These are phyloP conservation scores for Stomatorhinus ivindoensis DNA, from an alignment of 2,113 vertebrate genomes.

Conservation along the genomic window DNA sequence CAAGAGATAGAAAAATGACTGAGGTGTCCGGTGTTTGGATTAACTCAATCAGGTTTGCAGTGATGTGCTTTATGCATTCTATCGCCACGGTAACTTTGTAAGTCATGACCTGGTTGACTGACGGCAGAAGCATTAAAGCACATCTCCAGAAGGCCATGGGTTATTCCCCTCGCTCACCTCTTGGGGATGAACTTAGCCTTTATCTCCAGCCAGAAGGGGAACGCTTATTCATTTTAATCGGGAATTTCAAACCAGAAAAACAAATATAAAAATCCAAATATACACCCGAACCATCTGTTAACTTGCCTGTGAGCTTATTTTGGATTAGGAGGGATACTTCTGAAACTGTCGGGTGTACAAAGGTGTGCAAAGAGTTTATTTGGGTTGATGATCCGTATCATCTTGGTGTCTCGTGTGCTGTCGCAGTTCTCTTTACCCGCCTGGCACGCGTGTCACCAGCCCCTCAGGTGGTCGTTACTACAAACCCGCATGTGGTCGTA, in stretches of 20 bases:
- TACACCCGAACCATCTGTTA: neutral
- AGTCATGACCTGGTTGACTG: neutral
- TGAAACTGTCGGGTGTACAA: neutral
- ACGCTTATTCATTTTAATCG: neutral
- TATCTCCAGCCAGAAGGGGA: neutral
- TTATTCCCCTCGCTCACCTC: neutral
- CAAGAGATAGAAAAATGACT: neutral
- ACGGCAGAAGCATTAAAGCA: neutral
- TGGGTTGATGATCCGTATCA: neutral
- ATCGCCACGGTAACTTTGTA: neutral
- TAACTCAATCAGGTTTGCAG: neutral
- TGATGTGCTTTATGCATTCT: neutral
- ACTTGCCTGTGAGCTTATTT: neutral
- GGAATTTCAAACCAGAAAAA: neutral
- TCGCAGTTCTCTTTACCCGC: no score
- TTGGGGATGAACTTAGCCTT: neutral
- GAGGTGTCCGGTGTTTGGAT: neutral
- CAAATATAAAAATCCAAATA: neutral
- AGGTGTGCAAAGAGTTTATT: neutral
- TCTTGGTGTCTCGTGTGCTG: neutral
- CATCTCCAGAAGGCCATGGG: constrained; percentile 7
- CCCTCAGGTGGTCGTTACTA: neutral
- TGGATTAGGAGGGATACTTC: neutral
- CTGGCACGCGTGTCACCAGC: neutral
- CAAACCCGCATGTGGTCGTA: neutral